Base-by-base conservation (phyloP, 2,797 vertebrate genomes). In the Melopsittacus undulatus region DNA sequence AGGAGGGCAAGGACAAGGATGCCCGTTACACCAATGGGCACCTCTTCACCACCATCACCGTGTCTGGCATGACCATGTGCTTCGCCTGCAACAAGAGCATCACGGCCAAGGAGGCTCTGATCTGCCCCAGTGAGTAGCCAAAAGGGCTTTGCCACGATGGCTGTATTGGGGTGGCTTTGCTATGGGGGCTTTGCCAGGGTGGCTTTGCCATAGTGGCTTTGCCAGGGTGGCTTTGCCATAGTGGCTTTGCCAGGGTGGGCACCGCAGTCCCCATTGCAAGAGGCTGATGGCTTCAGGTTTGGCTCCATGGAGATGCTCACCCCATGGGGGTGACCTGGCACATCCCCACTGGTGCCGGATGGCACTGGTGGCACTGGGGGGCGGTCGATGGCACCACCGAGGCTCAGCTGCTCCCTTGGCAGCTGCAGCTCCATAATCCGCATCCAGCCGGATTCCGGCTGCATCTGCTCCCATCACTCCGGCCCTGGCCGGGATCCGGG, bases 41-140 rank as follows among this genome's bases (percentile, higher is more conserved):
- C 94, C 98, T 99, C 51, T 99, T 99, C 97, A 99, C 98, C 95
- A 98, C 99, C 88, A 98, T 99, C 94, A 98, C 98, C 0, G 98
- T 99, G 12, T 99, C 99, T 0, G 98, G 98, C 92, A 99, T 98
- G 92, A 99, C 99, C 5, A 98, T 99, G 80, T 99, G 99, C 95
- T 99, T 98, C 9, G 98, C 99, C 86, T 99, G 99, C 89, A 99
- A 98, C 98, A 98, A 99, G 94, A 99, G 99, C 98, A 99, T 99
- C 98, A 99, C 99, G 0, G 98, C 99, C 92, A 99, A 99, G 97
- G 99, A 99, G 80, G 99, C 99, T 0, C 98, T 99, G 36, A 98
- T 98, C 97, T 99, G 99, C 69, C 99, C 99, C 34, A 99, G 99
- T 99, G 94, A 98, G 98, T 87, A 46, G 43, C 64, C 21, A n/a